Percentiles rank a stretch among this genome's conserved stretches.
Evolutionary conservation across 1,140 invertebrate species (phyloP).

Genomic region (Vanessa tameamea): DNA sequence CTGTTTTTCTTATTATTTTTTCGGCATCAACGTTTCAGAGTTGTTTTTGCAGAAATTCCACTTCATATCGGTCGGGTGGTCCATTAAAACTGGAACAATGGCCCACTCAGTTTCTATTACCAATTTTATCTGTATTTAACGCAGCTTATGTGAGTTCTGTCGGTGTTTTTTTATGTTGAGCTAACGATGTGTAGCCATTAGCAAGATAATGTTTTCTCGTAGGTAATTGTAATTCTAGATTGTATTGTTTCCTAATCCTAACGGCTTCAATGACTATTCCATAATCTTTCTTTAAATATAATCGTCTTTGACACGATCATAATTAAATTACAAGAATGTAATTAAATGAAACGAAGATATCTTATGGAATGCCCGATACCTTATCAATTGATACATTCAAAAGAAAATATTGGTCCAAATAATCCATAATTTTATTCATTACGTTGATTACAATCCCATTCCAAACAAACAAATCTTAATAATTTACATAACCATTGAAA

Average conservation of each 20-base stretch:
- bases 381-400: no score
- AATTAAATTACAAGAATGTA: no score
- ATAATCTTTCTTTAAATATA: not conserved
- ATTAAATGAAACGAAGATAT: no score
- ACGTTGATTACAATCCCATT: no score
- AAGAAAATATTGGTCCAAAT: no score
- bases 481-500: no score
- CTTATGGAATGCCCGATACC: no score
- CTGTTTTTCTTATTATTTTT: conserved; percentile 70
- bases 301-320: no score
- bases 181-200: conserved; percentile 53
- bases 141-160: conserved; percentile 71
- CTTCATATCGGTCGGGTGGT: conserved; percentile 68
- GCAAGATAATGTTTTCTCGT: conserved; percentile 36
- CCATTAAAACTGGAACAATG: conserved; percentile 76
- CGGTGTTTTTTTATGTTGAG: conserved; percentile 54
- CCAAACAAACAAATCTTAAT: no score
- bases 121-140: conserved; percentile 72
- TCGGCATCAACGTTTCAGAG: conserved; percentile 59
- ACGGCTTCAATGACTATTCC: not conserved
- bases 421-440: no score
- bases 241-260: conserved; percentile 3
- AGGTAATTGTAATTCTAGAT: conserved; percentile 15
- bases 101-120: conserved; percentile 70
- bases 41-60: conserved; percentile 71